Evolutionary conservation across 2,888 invertebrate genomes (phyloP).

Genomic region (Philonicus albiceps): DNA sequence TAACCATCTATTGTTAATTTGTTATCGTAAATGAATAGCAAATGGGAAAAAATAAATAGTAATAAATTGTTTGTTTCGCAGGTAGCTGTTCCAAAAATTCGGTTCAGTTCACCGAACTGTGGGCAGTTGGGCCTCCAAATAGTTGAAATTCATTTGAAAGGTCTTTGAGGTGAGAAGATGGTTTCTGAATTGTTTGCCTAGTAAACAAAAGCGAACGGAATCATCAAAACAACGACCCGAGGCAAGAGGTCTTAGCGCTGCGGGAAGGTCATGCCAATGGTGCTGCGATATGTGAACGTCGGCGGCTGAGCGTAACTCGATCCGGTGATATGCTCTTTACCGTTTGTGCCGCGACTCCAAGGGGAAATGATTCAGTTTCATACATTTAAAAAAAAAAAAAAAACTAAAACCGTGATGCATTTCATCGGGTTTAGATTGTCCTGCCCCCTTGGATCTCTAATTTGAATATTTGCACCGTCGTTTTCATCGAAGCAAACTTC

Average conservation of each 20-base stretch:
- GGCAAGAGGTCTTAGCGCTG: not conserved
- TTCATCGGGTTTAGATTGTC: not conserved
- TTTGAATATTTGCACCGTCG: not conserved
- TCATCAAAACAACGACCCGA: not conserved
- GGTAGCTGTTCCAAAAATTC: not conserved
- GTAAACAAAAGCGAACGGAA: not conserved
- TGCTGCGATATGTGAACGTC: constrained; percentile 11
- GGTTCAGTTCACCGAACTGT: not conserved
- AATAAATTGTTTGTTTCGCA: not conserved
- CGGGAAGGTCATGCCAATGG: constrained; percentile 7
- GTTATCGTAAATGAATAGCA: not conserved
- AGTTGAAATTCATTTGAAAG: not conserved
- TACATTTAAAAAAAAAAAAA: not conserved
- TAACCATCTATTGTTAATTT: no score
- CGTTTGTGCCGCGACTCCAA: not conserved
- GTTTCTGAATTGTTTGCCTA: not conserved
- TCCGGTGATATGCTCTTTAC: not conserved
- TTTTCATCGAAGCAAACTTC: not conserved
- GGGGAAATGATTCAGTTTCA: constrained; percentile 3
- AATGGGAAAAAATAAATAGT: not conserved
- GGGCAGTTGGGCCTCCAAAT: not conserved
- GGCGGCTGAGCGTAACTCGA: not conserved
- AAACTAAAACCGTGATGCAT: not conserved
- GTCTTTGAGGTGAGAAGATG: not conserved
- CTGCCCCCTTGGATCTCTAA: not conserved